phyloP scores from a whole-genome alignment of 2,888 invertebrate species.

The Cantharis lateralis region DNA sequence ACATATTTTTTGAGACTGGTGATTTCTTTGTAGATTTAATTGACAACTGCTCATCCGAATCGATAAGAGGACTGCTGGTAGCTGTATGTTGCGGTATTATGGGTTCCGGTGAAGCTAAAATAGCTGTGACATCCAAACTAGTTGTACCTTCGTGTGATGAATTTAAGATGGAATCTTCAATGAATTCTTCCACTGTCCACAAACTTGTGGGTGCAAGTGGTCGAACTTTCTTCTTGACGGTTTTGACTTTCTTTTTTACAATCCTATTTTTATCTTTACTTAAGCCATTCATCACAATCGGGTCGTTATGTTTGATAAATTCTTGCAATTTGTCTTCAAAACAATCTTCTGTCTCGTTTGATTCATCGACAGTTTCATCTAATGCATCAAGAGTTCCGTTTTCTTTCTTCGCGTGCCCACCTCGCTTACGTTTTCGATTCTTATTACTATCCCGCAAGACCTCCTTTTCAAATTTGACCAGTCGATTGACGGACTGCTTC shows the following conservation, averaged over 20 bases:
- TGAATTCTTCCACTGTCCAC: background rate
- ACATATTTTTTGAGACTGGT: background rate
- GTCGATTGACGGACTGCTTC: constrained; percentile 46
- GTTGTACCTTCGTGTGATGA: background rate
- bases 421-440: constrained; percentile 35
- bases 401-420: background rate
- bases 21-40: background rate
- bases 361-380: background rate
- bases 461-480: constrained; percentile 51
- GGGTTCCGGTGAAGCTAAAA: background rate
- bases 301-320: background rate
- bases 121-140: background rate
- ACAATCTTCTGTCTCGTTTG: background rate
- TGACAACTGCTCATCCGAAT: background rate
- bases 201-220: background rate
- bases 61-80: background rate
- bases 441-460: constrained; percentile 42
- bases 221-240: background rate
- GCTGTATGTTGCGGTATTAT: background rate
- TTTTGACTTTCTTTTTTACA: background rate
- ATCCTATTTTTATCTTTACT: background rate
- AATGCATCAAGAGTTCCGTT: background rate
- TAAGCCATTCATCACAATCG: background rate
- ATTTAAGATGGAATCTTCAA: background rate
- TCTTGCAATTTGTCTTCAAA: background rate